Evolutionary conservation across 64 coral and sea anemone genomes (phyloP).

Genomic region (Anthopleura sola): DNA sequence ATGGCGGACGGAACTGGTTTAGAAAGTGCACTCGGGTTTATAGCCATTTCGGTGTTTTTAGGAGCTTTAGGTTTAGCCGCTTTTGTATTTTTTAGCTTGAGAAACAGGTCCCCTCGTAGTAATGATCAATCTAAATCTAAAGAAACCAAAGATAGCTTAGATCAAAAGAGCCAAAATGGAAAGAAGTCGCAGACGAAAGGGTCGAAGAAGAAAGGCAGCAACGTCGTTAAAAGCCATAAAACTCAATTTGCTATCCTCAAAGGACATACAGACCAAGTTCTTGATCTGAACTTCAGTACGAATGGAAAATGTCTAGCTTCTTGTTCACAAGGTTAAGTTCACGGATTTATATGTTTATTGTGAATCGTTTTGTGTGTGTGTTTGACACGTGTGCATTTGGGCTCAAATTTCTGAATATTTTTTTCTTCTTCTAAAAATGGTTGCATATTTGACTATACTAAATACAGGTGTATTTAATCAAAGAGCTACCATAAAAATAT

Average conservation of each 20-base stretch:
- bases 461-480: too few species aligned
- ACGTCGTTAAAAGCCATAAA: constrained; percentile 36
- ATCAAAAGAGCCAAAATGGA: constrained; percentile 39
- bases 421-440: not conserved
- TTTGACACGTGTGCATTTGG: not conserved
- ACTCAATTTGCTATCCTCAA: constrained; percentile 86
- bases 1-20: constrained; percentile 78
- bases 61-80: constrained; percentile 61
- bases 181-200: constrained; percentile 23
- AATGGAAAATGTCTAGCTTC: constrained; percentile 95
- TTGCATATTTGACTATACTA: too few species aligned
- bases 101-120: constrained; percentile 39
- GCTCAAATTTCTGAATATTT: not conserved
- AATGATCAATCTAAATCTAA: constrained; percentile 22
- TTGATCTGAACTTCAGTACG: constrained; percentile 86
- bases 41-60: constrained; percentile 44
- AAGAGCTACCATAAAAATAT: not conserved
- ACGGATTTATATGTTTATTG: not conserved
- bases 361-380: not conserved
- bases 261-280: constrained; percentile 82
- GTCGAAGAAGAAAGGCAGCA: constrained; percentile 27
- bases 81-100: constrained; percentile 69
- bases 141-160: constrained; percentile 41
- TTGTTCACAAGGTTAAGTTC: constrained; percentile 72
- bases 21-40: constrained; percentile 36